Base-by-base conservation (phyloP, 2,888 invertebrate species). In the Drosophila seclusa region DNA sequence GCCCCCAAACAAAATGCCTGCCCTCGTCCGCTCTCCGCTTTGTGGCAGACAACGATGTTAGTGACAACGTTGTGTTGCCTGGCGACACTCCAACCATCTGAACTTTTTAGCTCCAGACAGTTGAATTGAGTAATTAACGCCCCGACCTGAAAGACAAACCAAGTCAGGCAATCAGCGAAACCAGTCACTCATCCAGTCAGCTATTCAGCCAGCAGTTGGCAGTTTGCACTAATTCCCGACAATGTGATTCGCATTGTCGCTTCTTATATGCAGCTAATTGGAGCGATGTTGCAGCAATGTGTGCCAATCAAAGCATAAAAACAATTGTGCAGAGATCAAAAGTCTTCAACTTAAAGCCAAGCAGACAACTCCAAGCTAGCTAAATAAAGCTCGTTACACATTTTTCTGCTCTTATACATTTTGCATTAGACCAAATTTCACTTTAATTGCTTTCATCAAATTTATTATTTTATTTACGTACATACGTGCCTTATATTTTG, bases 91-190 rank as follows among this genome's bases (percentile, higher is more conserved):
- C n/a, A 45, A 65, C 72, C 21, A 24, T 10, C 42, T 42, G 42
- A 57, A 89, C 82, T 87, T 90, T 90, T 73, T 58, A 68, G 18
- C 31, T 71, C 60, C 68, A 87, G 80, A 82, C 90, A 74, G 86
- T 82, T 86, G 87, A 90, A 90, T 87, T 87, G 89, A 90, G 87
- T 87, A 89, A 90, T 89, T 89, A 89, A 89, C 88, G 90, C 76
- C 68, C 54, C 58, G 61, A 78, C 72, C 68, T 55, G 72, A 68
- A 72, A 72, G 76, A 76, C 80, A 72, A 78, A 65, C 75, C 62
- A 50, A 59, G 64, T 58, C 58, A 59, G 50, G 49, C 73, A 63
- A 68, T 61, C 67, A 42, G 63, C 42, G 45, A 42, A 31, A n/a
- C 32, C 40, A 36, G 57, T 53, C 52, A 49, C 32, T 45, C 55